Evolutionary conservation across 1,140 invertebrate genomes (phyloP).

Genomic region (Pseudomyrmex flavicornis): DNA sequence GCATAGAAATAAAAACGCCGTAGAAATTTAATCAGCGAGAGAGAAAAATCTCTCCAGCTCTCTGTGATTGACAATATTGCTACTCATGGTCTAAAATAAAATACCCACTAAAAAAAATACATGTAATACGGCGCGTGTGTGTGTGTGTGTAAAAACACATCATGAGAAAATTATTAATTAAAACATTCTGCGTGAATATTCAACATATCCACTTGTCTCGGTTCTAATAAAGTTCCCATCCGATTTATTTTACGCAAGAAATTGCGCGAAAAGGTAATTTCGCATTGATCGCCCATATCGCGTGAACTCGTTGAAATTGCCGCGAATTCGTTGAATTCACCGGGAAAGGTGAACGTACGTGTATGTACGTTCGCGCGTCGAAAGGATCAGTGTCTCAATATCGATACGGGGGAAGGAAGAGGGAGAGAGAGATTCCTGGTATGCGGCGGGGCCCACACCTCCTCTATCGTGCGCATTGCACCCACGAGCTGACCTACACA

Average conservation of each 20-base stretch:
- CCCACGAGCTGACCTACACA: constrained; percentile 77
- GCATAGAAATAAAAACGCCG: too few species aligned
- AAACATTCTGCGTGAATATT: not conserved
- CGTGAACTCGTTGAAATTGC: not conserved
- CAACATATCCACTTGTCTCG: too few species aligned
- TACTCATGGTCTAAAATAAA: not conserved
- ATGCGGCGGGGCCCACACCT: constrained; percentile 70
- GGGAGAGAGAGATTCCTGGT: constrained; percentile 66
- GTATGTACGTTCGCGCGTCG: constrained; percentile 3
- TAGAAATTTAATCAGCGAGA: not conserved
- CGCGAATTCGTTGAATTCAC: constrained; percentile 6
- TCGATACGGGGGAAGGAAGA: not conserved
- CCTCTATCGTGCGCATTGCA: constrained; percentile 50
- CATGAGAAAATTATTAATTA: not conserved
- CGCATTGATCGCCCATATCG: too few species aligned
- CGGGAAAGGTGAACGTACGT: constrained; percentile 19
- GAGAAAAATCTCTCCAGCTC: not conserved
- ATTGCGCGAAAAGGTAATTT: not conserved
- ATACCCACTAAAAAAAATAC: too few species aligned
- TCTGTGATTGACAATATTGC: not conserved
- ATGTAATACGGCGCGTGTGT: too few species aligned
- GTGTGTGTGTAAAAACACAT: not conserved
- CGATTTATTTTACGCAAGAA: not conserved
- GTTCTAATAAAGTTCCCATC: too few species aligned
- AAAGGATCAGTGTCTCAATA: constrained; percentile 53